Percentiles rank a stretch among this genome's conserved stretches.
These are phyloP conservation scores for Chelon auratus DNA, from an alignment of 2,797 vertebrate species.

Conservation along the genomic window DNA sequence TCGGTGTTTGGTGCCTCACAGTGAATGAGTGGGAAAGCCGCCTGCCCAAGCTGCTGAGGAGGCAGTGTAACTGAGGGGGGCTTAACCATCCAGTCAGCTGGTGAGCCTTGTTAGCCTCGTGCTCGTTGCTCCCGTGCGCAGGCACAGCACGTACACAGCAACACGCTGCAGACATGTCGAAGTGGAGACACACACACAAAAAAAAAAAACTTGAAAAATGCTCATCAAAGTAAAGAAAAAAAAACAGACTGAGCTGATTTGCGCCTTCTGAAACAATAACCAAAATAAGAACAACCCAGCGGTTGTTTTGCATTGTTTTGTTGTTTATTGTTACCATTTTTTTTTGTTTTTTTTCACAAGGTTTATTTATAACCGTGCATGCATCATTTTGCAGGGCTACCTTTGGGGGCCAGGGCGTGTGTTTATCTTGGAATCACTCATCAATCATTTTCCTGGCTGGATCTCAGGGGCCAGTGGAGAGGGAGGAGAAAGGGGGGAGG, in stretches of 20 bases:
- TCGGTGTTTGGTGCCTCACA: conserved; percentile 61
- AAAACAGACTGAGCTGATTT: conserved; percentile 44
- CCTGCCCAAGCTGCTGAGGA: conserved; percentile 64
- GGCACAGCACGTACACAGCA: conserved; percentile 32
- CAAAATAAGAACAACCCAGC: conserved; percentile 44
- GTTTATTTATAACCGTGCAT: conserved; percentile 83
- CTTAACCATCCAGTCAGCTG: conserved; percentile 76
- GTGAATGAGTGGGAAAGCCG: conserved; percentile 66
- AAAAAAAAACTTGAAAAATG: conserved; percentile 30
- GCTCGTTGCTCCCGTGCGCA: conserved; percentile 41
- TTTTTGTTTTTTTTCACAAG: conserved; percentile 41
- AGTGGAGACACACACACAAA: conserved; percentile 6
- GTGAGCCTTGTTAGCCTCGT: conserved; percentile 75
- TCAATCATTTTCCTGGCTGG: conserved; percentile 83
- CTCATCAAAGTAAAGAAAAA: conserved; percentile 55
- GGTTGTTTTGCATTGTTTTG: conserved; percentile 70
- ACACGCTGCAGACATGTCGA: conserved; percentile 2
- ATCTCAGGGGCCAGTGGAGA: conserved; percentile 78
- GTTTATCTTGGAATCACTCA: conserved; percentile 87
- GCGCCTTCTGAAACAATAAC: conserved; percentile 44
- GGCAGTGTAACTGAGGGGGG: conserved; percentile 58
- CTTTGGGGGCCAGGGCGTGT: conserved; percentile 75
- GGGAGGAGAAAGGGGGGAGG: conserved; percentile 55
- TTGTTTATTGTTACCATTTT: conserved; percentile 67
- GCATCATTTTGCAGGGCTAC: conserved; percentile 82